Conservation (phyloP, 2,888 invertebrate species). For the Euspilapteryx auroguttella region DNA sequence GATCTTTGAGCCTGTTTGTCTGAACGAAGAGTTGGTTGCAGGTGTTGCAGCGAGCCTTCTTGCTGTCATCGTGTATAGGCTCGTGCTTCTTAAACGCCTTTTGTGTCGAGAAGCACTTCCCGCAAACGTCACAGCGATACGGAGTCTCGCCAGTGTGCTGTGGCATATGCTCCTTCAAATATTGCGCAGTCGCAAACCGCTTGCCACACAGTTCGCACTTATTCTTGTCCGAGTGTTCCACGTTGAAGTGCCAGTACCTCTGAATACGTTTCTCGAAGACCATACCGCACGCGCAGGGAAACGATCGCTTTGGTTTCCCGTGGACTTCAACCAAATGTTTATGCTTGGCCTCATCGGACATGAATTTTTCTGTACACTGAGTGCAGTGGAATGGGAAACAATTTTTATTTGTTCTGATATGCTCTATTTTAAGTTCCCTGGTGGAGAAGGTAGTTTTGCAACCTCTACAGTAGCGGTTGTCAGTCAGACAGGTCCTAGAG, state of each 20-base stretch:
- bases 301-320: slow-evolving; percentile 4
- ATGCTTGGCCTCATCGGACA: slow-evolving; percentile 3
- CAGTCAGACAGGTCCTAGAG: not conserved
- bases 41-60: not conserved
- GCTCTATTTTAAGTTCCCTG: slow-evolving; percentile 3
- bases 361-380: slow-evolving; percentile 5
- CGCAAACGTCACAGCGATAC: slow-evolving; percentile 4
- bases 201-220: slow-evolving; percentile 7
- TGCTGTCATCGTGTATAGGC: slow-evolving; percentile 4
- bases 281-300: slow-evolving; percentile 5
- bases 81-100: slow-evolving; percentile 1
- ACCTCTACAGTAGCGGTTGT: slow-evolving; percentile 3
- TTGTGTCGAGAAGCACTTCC: slow-evolving; percentile 1
- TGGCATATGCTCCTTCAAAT: slow-evolving; percentile 3
- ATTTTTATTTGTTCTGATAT: slow-evolving; percentile 5
- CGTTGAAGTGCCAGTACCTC: slow-evolving; percentile 6
- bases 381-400: slow-evolving; percentile 5
- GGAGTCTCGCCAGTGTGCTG: slow-evolving; percentile 5
- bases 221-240: slow-evolving; percentile 5
- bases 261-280: slow-evolving; percentile 4
- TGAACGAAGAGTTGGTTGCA: not conserved
- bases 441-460: slow-evolving; percentile 6
- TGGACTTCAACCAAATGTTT: slow-evolving; percentile 5
- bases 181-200: slow-evolving; percentile 2
- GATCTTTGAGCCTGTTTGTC: not conserved